These are phyloP conservation scores for Leptinotarsa lineolata DNA, from an alignment of 1,140 invertebrate genomes.

Conservation along the genomic window DNA sequence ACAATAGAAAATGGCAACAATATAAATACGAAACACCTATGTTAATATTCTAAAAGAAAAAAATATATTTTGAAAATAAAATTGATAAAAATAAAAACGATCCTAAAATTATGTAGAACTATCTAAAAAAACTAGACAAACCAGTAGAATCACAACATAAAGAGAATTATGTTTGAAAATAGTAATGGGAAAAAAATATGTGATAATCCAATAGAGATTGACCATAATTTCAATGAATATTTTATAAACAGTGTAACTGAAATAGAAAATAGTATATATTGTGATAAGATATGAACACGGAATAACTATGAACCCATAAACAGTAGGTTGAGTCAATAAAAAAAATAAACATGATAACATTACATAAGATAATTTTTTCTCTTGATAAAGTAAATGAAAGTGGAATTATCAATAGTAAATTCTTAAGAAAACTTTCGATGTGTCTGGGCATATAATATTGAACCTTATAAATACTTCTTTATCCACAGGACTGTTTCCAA, in stretches of 20 bases:
- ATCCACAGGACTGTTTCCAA: conserved; percentile 1
- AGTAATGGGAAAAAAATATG: not conserved
- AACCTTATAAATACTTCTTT: conserved; percentile 17
- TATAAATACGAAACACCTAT: conserved; percentile 11
- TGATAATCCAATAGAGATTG: conserved; percentile 1
- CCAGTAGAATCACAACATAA: no score
- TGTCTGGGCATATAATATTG: conserved; percentile 10
- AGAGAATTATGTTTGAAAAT: conserved; percentile 19
- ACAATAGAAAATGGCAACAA: not conserved
- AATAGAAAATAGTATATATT: conserved; percentile 11
- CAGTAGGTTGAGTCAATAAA: not conserved
- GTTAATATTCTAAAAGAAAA: conserved; percentile 1
- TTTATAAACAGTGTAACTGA: conserved; percentile 2
- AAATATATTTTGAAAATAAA: conserved; percentile 5
- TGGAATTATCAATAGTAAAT: conserved; percentile 11
- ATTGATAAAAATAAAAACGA: conserved; percentile 15
- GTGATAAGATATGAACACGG: not conserved
- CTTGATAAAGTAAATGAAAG: conserved; percentile 14
- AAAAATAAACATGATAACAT: not conserved
- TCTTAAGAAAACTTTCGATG: conserved; percentile 13
- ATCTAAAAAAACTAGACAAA: conserved; percentile 1
- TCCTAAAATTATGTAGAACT: conserved; percentile 1
- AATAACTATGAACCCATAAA: not conserved
- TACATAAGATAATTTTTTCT: conserved; percentile 16
- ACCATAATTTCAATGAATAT: conserved; percentile 10